phyloP scores from a whole-genome alignment of 2,797 vertebrate species.

The Megaceryle alcyon region DNA sequence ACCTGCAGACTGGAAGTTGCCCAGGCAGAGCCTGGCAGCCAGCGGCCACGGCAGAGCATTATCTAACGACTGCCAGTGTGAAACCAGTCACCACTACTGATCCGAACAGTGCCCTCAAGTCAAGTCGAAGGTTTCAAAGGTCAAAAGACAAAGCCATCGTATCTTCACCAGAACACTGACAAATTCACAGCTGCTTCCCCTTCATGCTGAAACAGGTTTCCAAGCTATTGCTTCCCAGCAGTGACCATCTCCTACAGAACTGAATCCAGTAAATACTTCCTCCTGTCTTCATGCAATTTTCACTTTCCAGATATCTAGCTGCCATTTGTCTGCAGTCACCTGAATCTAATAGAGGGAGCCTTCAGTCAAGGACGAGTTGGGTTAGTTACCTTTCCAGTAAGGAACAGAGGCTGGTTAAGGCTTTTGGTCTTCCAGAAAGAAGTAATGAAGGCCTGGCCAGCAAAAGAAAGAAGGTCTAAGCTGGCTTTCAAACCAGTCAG shows the following conservation, averaged over 20 bases:
- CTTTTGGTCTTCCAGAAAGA: not conserved
- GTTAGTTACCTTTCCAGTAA: not conserved
- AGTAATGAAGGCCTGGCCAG: not conserved
- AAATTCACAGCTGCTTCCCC: not conserved
- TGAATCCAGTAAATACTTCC: fast-evolving
- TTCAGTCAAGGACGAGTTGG: not conserved
- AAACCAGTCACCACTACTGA: not conserved
- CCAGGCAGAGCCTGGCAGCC: not conserved
- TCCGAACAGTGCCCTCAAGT: not conserved
- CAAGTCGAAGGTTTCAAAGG: not conserved
- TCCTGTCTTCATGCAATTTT: not conserved
- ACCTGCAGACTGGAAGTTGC: not conserved
- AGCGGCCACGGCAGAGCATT: not conserved
- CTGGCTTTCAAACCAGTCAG: not conserved
- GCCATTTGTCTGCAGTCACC: not conserved
- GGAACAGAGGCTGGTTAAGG: not conserved
- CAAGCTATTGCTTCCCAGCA: not conserved
- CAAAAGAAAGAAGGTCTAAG: not conserved
- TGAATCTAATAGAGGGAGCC: not conserved
- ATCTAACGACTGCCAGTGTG: not conserved
- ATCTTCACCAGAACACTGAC: not conserved
- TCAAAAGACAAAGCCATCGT: not conserved
- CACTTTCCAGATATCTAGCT: not conserved
- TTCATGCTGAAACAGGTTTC: not conserved
- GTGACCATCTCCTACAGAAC: not conserved